Evolutionary conservation across 2,888 invertebrate species (phyloP), one percentile per base, ranked within the genome.

Genomic region (Griposia aprilina): DNA sequence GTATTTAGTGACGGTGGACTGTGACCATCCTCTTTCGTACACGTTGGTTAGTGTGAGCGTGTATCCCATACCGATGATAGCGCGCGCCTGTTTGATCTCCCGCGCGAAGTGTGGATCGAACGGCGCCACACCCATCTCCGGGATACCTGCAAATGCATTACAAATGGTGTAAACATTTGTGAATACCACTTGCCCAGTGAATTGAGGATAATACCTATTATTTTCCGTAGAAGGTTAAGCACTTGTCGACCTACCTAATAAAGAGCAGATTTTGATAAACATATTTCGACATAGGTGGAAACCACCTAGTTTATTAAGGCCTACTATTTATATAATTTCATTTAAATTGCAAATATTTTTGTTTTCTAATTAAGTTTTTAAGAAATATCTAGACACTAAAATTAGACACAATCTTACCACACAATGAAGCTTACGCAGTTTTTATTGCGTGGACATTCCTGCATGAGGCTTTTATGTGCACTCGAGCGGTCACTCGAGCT

Each of bases 81-180:
- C 97, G 1, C 98, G 97, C 59, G 95, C 94, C 85, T 98, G 97
- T 59, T 97, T 97, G 41, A 98, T 97, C 91, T 98, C 98, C 20
- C 97, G 95, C 0, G 98, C 98, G 88, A 97, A 97, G 93, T 98
- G 98, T 0, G 98, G 98, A 94, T 98, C 98, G 91, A 98, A 98
- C 0, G 98, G 97, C 0, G 97, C 97, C 3, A 98, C 97, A 57
- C 98, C 97, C 93, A 98, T 97, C 88, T 98, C 97, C 0, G 98
- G 97, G 67, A 98, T 96, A 79, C 98, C 98, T 98, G 90, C 13
- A 76, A 70, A n/a, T n/a, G n/a, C n/a, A n/a, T n/a, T n/a, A n/a
- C n/a, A n/a, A n/a, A 45, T 50, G 55, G 20, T n/a, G 36, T 23
- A 13, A 23, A 41, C 1, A 17, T 41, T 41, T 45, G 45, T n/a